Conservation (phyloP, 1,140 invertebrate genomes). For the Aphis craccivora region DNA sequence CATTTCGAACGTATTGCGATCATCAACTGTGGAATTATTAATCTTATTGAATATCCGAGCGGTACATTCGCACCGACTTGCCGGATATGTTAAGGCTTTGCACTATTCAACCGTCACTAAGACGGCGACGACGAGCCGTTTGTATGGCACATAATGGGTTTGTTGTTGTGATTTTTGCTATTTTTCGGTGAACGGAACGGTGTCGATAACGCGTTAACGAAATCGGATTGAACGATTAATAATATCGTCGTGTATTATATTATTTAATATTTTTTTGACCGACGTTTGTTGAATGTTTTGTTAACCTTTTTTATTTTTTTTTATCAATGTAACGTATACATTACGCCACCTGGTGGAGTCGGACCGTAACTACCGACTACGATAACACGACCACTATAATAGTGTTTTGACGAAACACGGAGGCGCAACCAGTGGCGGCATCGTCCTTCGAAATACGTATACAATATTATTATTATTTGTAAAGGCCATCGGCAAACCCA, state of each 20-base stretch:
- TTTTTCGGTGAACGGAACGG: background rate
- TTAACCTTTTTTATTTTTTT: constrained; percentile 47
- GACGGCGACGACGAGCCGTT: background rate
- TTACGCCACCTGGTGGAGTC: background rate
- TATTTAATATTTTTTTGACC: background rate
- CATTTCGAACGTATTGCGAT: constrained; percentile 37
- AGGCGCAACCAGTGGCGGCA: background rate
- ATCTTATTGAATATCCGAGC: background rate
- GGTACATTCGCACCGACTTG: constrained; percentile 14
- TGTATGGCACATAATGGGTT: background rate
- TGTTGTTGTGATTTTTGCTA: background rate
- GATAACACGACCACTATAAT: background rate
- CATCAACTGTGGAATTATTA: background rate
- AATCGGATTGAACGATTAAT: background rate
- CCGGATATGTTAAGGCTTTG: background rate
- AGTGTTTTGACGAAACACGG: background rate
- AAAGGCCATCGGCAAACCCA: background rate
- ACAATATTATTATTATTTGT: background rate
- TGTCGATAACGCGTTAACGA: background rate
- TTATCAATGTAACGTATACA: constrained; percentile 29
- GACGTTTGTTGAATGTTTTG: constrained; percentile 51
- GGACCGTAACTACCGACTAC: background rate
- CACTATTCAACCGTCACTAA: background rate
- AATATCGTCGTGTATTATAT: background rate
- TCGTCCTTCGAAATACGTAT: background rate